Conservation (phyloP, 2,888 invertebrate genomes). For the Anthoptus insignis region DNA sequence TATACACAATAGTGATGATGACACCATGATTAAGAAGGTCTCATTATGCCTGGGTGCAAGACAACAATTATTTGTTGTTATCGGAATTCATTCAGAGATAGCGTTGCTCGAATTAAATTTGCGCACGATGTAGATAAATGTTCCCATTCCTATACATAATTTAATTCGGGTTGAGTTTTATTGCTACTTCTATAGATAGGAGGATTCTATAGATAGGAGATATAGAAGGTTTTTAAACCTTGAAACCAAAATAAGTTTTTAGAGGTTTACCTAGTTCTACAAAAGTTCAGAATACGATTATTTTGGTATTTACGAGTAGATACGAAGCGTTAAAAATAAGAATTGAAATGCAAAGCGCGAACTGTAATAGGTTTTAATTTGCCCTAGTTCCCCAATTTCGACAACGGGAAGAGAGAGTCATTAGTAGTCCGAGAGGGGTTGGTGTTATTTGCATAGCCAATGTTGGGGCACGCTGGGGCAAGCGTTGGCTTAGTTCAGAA, state of each 20-base stretch:
- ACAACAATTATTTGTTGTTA: not conserved
- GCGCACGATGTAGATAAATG: not conserved
- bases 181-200: not conserved
- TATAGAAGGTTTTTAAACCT: not conserved
- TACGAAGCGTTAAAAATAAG: slow-evolving; percentile 20
- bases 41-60: too few relatives aligned
- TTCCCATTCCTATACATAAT: not conserved
- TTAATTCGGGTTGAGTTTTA: not conserved
- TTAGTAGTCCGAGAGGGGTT: slow-evolving; percentile 36
- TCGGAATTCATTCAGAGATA: not conserved
- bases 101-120: not conserved
- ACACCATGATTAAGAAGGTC: too few relatives aligned
- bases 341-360: slow-evolving; percentile 30
- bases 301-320: slow-evolving; percentile 6
- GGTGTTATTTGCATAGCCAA: slow-evolving; percentile 37
- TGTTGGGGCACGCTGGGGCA: slow-evolving; percentile 31
- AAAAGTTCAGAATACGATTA: not conserved
- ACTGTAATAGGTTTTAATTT: slow-evolving; percentile 30
- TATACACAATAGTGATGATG: too few relatives aligned
- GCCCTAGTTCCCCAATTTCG: slow-evolving; percentile 33
- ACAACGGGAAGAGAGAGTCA: slow-evolving; percentile 28
- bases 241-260: not conserved
- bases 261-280: not conserved
- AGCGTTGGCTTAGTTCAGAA: slow-evolving; percentile 29
- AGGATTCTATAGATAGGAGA: not conserved